Evolutionary conservation across 2,888 invertebrate species (phyloP).

Genomic region (Ophioninae sp.): DNA sequence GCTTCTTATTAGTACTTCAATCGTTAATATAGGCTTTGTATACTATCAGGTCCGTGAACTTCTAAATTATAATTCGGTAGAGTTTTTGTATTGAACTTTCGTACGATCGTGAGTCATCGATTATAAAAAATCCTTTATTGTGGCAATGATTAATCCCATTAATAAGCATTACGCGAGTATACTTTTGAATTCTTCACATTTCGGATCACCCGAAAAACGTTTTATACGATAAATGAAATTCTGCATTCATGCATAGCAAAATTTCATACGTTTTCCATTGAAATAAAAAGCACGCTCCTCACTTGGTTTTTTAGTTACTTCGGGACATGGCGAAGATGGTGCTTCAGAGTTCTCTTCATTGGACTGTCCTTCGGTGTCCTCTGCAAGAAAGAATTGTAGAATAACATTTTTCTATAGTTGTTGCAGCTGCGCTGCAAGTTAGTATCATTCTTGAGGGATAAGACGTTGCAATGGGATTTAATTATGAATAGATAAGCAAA

Average conservation of each 20-base stretch:
- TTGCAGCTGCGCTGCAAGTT: neutral
- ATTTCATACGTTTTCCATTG: neutral
- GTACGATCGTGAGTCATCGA: neutral
- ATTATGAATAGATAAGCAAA: neutral
- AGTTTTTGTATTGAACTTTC: neutral
- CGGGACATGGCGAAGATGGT: slow-evolving; percentile 64
- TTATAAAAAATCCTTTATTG: neutral
- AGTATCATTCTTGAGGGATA: neutral
- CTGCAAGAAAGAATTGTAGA: slow-evolving; percentile 56
- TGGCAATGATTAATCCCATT: neutral
- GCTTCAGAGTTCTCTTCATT: slow-evolving; percentile 68
- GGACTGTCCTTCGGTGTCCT: slow-evolving; percentile 69
- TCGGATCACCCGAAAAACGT: neutral
- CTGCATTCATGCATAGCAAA: neutral
- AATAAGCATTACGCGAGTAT: neutral
- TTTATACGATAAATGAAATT: neutral
- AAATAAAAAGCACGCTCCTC: slow-evolving; percentile 44
- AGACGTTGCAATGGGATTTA: neutral
- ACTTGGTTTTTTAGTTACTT: slow-evolving; percentile 68
- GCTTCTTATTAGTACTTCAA: too few species aligned
- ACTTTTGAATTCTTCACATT: neutral
- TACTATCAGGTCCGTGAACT: too few species aligned
- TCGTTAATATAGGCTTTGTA: neutral
- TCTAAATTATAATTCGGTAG: too few species aligned
- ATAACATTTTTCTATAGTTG: neutral